A percentile compares a stretch with the other conserved stretches of the same genome.
Conservation (phyloP, 2,888 invertebrate species). For the Ceramica pisi region DNA sequence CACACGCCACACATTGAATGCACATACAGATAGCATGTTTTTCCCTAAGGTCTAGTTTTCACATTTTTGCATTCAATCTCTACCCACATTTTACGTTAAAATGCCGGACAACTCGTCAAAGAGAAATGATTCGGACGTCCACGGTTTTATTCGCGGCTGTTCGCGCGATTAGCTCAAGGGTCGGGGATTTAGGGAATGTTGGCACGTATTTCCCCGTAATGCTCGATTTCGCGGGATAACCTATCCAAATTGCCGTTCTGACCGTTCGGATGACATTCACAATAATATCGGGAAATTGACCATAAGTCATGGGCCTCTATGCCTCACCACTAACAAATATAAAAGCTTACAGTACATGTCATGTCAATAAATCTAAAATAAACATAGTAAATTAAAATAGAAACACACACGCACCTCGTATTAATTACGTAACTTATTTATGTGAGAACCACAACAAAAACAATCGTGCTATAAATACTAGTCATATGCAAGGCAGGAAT, state of each 20-base stretch:
- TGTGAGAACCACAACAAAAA: constrained; percentile 42
- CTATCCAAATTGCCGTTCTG: constrained; percentile 4
- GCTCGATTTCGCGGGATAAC: constrained; percentile 14
- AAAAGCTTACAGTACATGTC: neutral
- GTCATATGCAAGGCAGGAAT: constrained; percentile 32
- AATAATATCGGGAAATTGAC: neutral
- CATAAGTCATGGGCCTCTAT: neutral
- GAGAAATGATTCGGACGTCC: constrained; percentile 9
- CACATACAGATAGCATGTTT: constrained; percentile 16
- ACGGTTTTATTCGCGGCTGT: constrained; percentile 21
- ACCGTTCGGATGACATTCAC: neutral
- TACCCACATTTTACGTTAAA: constrained; percentile 5
- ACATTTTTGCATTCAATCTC: neutral
- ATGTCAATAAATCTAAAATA: constrained; percentile 30
- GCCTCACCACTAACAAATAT: neutral
- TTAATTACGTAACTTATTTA: constrained; percentile 53
- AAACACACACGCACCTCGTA: constrained; percentile 22
- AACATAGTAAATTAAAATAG: constrained; percentile 38
- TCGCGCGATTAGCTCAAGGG: constrained; percentile 25
- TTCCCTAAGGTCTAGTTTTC: neutral
- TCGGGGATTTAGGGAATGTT: constrained; percentile 22
- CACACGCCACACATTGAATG: constrained; percentile 3
- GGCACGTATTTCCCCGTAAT: constrained; percentile 32
- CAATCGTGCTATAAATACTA: constrained; percentile 48
- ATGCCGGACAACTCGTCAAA: constrained; percentile 2